A percentile compares a stretch with the other conserved stretches of the same genome.
These are phyloP conservation scores for Macroramphosus scolopax DNA, from an alignment of 2,797 vertebrate genomes.

Conservation along the genomic window DNA sequence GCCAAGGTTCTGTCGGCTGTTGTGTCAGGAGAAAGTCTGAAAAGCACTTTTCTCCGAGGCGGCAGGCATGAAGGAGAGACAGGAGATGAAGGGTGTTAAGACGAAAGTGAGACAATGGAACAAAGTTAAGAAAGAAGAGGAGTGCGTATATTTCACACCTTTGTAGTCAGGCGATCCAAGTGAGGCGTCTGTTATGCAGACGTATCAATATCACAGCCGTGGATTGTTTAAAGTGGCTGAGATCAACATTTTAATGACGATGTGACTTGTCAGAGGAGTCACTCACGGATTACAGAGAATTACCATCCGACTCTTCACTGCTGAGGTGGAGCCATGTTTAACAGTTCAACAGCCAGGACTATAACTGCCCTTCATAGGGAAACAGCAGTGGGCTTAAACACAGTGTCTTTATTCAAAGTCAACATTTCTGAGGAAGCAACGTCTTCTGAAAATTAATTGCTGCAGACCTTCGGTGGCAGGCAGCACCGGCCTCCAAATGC, in stretches of 20 bases:
- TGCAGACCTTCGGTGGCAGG: neutral
- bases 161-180: no score
- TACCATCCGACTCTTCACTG: no score
- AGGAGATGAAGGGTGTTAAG: conserved; percentile 30
- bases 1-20: conserved; percentile 56
- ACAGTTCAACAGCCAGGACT: no score
- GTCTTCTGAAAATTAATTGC: neutral
- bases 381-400: neutral
- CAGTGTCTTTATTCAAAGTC: conserved; percentile 2
- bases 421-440: neutral
- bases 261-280: no score
- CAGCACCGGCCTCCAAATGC: neutral
- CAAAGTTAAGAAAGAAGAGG: neutral
- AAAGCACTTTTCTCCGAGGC: conserved; percentile 42
- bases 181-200: no score
- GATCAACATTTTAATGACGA: no score
- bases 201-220: no score
- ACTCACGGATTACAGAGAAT: no score
- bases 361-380: no score
- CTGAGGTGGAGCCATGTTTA: no score
- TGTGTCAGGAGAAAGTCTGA: conserved; percentile 44
- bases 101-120: neutral
- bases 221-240: no score
- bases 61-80: conserved; percentile 28
- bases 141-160: neutral